A percentile compares a stretch with the other conserved stretches of the same genome.
Evolutionary conservation across 2,113 vertebrate genomes (phyloP).

Genomic region (Butorides virescens): DNA sequence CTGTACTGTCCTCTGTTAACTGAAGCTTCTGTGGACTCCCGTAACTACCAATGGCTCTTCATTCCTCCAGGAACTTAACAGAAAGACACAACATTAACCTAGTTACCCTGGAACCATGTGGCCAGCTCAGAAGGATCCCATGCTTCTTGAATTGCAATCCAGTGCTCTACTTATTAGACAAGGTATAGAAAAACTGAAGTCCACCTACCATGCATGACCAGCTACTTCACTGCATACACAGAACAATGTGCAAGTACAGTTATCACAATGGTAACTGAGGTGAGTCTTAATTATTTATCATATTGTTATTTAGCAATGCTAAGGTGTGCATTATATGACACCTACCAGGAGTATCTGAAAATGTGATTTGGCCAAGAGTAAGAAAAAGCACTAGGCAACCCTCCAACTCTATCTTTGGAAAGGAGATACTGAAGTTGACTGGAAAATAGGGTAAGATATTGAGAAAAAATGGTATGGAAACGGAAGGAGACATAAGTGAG

Average conservation of each 20-base stretch:
- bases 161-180: not conserved
- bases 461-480: not conserved
- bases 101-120: not conserved
- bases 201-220: not conserved
- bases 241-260: not conserved
- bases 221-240: not conserved
- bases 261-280: not conserved
- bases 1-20: not conserved
- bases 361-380: not conserved
- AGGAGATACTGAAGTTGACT: not conserved
- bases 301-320: not conserved
- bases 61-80: not conserved
- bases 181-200: not conserved
- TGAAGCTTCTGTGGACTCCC: not conserved
- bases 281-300: not conserved
- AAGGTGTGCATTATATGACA: not conserved
- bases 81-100: not conserved
- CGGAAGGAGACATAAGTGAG: not conserved
- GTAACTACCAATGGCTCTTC: not conserved
- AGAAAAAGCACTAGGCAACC: not conserved
- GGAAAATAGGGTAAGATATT: not conserved
- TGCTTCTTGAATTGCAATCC: not conserved
- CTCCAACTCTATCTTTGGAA: not conserved
- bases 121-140: not conserved
- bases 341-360: not conserved